Conservation (phyloP, 1,140 invertebrate genomes). For the Stenopsyche tienmushanensis region DNA sequence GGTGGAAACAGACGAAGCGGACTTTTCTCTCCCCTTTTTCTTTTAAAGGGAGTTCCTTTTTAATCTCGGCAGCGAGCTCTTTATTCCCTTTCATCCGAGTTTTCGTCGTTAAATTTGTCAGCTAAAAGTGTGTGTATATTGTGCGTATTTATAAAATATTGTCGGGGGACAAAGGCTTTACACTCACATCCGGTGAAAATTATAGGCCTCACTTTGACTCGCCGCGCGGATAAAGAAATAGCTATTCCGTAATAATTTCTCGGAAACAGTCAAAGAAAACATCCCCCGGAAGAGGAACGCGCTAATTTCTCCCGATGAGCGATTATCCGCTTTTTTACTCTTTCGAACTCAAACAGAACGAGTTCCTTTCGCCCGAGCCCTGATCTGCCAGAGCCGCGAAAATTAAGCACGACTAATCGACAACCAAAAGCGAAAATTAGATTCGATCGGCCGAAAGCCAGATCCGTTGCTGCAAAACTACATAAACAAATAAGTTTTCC, state of each 20-base stretch:
- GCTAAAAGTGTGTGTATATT: conserved; percentile 27
- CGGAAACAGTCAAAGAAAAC: conserved; percentile 9
- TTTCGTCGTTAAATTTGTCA: conserved; percentile 39
- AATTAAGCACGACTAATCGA: too few species aligned
- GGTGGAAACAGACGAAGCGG: neutral
- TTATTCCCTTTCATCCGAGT: conserved; percentile 24
- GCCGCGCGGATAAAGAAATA: neutral
- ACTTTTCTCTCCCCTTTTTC: conserved; percentile 3
- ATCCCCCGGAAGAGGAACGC: neutral
- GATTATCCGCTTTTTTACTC: neutral
- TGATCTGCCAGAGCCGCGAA: too few species aligned
- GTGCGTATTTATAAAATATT: conserved; percentile 26
- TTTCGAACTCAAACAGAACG: too few species aligned
- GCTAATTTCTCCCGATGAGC: conserved; percentile 3
- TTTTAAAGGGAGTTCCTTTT: conserved; percentile 33
- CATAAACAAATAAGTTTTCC: too few species aligned
- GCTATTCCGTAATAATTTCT: conserved; percentile 9
- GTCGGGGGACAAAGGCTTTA: neutral
- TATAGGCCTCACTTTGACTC: conserved; percentile 9
- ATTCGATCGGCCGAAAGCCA: too few species aligned
- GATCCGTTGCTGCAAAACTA: too few species aligned
- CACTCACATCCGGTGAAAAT: conserved; percentile 2
- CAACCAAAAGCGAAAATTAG: too few species aligned
- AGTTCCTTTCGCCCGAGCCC: too few species aligned
- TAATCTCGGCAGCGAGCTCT: conserved; percentile 32